Conservation (phyloP, 2,797 vertebrate genomes). For the Antrozous pallidus region DNA sequence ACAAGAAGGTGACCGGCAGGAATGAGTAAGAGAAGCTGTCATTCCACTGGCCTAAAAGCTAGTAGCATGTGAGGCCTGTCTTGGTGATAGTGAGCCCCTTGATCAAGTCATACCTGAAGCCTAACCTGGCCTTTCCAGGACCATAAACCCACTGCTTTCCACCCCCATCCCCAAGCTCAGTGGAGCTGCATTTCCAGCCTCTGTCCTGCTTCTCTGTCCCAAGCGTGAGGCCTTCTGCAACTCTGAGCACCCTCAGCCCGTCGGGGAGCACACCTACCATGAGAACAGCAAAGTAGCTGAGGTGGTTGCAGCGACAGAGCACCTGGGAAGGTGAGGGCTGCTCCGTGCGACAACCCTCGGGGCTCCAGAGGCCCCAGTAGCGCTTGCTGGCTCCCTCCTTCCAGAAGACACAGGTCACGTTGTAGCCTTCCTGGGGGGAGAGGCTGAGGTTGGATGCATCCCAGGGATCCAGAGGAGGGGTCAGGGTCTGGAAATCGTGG, state of each 20-base stretch:
- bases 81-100: background rate
- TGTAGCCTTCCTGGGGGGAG: conserved; percentile 64
- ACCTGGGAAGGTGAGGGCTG: background rate
- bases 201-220: background rate
- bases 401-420: conserved; percentile 77
- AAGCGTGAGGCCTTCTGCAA: background rate
- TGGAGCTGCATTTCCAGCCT: background rate
- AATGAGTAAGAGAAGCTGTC: background rate
- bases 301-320: conserved; percentile 74
- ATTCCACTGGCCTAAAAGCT: background rate
- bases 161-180: background rate
- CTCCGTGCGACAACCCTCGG: conserved; percentile 57
- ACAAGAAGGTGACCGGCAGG: background rate
- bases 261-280: conserved; percentile 61
- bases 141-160: background rate
- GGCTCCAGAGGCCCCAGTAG: conserved; percentile 69
- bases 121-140: background rate
- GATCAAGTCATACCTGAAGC: conserved; percentile 31
- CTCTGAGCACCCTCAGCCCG: background rate
- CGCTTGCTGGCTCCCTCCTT: background rate
- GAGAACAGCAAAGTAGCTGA: conserved; percentile 80
- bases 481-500: background rate
- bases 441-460: background rate
- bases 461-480: background rate
- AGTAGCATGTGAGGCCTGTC: background rate